These are phyloP conservation scores for Psittacula echo DNA, from an alignment of 2,797 vertebrate genomes.

Conservation along the genomic window DNA sequence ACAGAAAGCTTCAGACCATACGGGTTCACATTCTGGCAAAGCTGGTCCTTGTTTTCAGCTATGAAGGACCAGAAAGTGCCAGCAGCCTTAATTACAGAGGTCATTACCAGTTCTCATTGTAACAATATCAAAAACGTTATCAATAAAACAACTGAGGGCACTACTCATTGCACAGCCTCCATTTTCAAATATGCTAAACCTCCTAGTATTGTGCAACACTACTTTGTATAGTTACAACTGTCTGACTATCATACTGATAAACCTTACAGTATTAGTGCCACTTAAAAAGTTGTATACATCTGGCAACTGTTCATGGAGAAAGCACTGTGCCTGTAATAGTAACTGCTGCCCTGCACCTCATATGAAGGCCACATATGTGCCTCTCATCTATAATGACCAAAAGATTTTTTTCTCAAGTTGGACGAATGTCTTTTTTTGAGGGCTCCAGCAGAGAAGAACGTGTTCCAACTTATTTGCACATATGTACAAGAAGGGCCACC, in stretches of 20 bases:
- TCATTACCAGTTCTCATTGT: neutral
- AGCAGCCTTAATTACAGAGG: neutral
- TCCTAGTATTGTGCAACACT: neutral
- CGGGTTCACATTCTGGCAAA: neutral
- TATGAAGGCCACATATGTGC: neutral
- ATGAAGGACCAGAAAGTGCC: neutral
- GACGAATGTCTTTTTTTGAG: neutral
- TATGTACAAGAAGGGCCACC: neutral
- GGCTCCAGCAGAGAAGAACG: neutral
- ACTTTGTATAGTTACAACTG: neutral
- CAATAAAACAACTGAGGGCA: neutral
- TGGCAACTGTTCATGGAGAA: neutral
- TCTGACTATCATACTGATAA: neutral
- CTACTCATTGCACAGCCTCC: neutral
- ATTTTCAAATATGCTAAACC: neutral
- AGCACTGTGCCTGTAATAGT: neutral
- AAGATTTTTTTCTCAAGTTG: neutral
- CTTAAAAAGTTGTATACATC: neutral
- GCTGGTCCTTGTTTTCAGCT: neutral
- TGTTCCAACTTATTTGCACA: neutral
- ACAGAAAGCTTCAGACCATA: neutral
- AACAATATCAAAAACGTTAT: slow-evolving; percentile 1
- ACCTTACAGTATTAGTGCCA: neutral
- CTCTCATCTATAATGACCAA: neutral
- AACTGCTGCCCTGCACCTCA: neutral